Base-by-base conservation (phyloP, 2,113 vertebrate species). In the Xiphophorus hellerii region DNA sequence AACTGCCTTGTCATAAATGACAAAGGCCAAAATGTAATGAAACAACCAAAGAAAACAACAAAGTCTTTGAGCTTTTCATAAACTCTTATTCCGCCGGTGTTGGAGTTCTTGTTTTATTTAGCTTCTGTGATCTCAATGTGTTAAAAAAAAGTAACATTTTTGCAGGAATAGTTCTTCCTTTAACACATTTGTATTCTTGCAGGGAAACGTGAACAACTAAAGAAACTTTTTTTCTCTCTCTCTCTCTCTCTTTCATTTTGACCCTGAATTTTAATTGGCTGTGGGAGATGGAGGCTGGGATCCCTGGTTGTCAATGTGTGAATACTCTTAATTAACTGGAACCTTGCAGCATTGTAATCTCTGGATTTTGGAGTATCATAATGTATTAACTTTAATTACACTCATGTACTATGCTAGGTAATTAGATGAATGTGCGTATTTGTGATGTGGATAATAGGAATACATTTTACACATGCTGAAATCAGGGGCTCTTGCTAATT, bases 361-460 rank as follows among this genome's bases (percentile, higher is more conserved):
- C 73, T 81, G 84, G 87, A 88, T 93, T 90, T 88, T 82, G 51
- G 80, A 76, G 88, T 90, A 91, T 92, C 92, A 87, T 91, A 87
- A 87, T 85, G 87, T 87, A 93, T 93, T 94, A 92, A 89, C 88
- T 93, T 94, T 91, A 91, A 94, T 93, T 90, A 94, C 87, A 84
- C 89, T 81, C 77, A 75, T 84, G 86, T 76, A 78, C 73, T 84
- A 81, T 77, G 89, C 54, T 61, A 72, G 85, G 83, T 94, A 92
- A 92, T 94, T 92, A 93, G 90, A 88, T 84, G 84, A 78, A 86
- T 82, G 76, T 81, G 84, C 88, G 88, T 87, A 91, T 94, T 92
- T 93, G 88, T 90, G 91, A 92, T 92, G 87, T 82, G 86, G 79
- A 86, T 86, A 89, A 88, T 90, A 85, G 83, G 86, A 90, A 92